Percentiles rank a stretch among this genome's conserved stretches.
These are phyloP conservation scores for Microcebus tavaratra DNA, from an alignment of 2,113 vertebrate genomes.

Conservation along the genomic window DNA sequence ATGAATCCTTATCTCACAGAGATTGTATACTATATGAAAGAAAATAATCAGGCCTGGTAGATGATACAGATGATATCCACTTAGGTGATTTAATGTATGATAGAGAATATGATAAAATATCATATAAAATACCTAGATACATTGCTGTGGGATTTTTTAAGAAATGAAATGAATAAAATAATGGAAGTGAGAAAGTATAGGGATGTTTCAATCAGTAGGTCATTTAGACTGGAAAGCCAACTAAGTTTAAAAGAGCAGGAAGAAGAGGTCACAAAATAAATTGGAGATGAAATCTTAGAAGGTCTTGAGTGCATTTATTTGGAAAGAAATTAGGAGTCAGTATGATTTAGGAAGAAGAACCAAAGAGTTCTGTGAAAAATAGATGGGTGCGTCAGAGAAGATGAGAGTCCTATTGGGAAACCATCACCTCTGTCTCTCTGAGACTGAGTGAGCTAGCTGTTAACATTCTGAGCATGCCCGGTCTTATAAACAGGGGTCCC, in stretches of 20 bases:
- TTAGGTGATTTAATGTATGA: background rate
- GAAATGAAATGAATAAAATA: background rate
- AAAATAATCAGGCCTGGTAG: background rate
- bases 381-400: fast-evolving
- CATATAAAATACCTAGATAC: background rate
- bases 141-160: background rate
- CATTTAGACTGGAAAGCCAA: background rate
- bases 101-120: background rate
- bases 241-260: fast-evolving
- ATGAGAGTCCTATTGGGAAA: background rate
- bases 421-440: fast-evolving
- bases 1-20: background rate
- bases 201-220: background rate
- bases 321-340: background rate
- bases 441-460: background rate
- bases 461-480: background rate
- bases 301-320: background rate
- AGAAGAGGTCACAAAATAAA: background rate
- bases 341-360: background rate
- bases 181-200: background rate
- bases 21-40: background rate
- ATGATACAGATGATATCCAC: background rate
- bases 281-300: background rate
- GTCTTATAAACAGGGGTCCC: background rate
- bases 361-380: background rate